A percentile compares a stretch with the other conserved stretches of the same genome.
phyloP scores from a whole-genome alignment of 2,888 invertebrate species.

The Oligia fasciuncula region DNA sequence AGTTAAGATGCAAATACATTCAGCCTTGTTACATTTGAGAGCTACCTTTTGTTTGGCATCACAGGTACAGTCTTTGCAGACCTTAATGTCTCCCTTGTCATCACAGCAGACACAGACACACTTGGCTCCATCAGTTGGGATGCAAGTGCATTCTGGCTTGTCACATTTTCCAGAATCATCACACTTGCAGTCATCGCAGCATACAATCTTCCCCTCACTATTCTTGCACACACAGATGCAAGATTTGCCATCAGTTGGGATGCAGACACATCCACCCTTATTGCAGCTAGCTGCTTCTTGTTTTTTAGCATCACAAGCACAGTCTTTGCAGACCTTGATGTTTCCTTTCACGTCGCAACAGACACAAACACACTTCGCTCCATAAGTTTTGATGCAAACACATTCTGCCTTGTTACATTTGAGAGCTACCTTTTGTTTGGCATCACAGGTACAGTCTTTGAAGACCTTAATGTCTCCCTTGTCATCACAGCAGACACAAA shows the following conservation, averaged over 20 bases:
- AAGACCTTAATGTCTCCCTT: constrained; percentile 25
- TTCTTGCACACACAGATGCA: constrained; percentile 60
- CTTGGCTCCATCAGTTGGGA: constrained; percentile 1
- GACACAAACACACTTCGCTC: too few species aligned
- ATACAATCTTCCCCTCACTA: constrained; percentile 53
- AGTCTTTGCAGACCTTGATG: too few species aligned
- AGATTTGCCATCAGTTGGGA: constrained; percentile 41
- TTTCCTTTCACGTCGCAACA: too few species aligned
- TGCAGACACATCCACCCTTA: too few species aligned
- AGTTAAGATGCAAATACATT: constrained; percentile 53
- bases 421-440: background rate
- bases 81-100: background rate
- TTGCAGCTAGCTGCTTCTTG: too few species aligned
- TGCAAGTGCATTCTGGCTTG: constrained; percentile 23
- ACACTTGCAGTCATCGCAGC: constrained; percentile 66
- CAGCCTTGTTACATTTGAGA: constrained; percentile 22
- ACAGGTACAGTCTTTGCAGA: constrained; percentile 63
- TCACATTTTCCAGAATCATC: constrained; percentile 54
- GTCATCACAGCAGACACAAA: constrained; percentile 49
- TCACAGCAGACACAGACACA: constrained; percentile 52
- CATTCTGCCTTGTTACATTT: constrained; percentile 45
- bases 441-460: constrained; percentile 60
- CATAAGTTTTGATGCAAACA: constrained; percentile 50
- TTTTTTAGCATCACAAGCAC: too few species aligned
- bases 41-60: background rate